phyloP scores from a whole-genome alignment of 1,140 invertebrate genomes.

The Microplitis demolitor region DNA sequence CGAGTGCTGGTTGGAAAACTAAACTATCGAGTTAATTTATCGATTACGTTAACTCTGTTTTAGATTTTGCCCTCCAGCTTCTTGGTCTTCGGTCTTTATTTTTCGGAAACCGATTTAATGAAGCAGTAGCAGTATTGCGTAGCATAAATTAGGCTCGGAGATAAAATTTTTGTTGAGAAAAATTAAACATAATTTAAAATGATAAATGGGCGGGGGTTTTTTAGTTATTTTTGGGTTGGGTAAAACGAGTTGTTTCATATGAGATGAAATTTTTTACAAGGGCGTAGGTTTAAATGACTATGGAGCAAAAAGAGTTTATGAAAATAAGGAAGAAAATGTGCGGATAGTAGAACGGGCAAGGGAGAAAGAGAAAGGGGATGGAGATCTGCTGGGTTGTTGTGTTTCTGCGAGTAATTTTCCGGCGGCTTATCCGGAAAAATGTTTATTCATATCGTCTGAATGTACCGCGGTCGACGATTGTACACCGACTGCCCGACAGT shows the following conservation, averaged over 20 bases:
- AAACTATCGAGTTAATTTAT: not conserved
- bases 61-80: not conserved
- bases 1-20: not conserved
- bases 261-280: too few species aligned
- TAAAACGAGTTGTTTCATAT: too few species aligned
- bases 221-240: too few species aligned
- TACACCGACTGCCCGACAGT: constrained; percentile 37
- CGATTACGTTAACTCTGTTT: not conserved
- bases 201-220: too few species aligned
- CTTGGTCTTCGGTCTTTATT: too few species aligned
- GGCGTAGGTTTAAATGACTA: too few species aligned
- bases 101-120: too few species aligned
- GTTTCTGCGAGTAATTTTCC: constrained; percentile 52
- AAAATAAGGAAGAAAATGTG: not conserved
- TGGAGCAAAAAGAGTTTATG: too few species aligned
- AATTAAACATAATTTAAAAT: too few species aligned
- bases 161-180: too few species aligned
- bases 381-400: constrained; percentile 24
- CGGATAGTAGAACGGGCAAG: not conserved
- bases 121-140: too few species aligned
- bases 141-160: too few species aligned
- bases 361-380: constrained; percentile 20
- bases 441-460: constrained; percentile 52
- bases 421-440: constrained; percentile 45
- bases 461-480: constrained; percentile 44